A percentile compares a stretch with the other conserved stretches of the same genome.
These are phyloP conservation scores for Lophotriccus pileatus DNA, from an alignment of 2,797 vertebrate species.

Conservation along the genomic window DNA sequence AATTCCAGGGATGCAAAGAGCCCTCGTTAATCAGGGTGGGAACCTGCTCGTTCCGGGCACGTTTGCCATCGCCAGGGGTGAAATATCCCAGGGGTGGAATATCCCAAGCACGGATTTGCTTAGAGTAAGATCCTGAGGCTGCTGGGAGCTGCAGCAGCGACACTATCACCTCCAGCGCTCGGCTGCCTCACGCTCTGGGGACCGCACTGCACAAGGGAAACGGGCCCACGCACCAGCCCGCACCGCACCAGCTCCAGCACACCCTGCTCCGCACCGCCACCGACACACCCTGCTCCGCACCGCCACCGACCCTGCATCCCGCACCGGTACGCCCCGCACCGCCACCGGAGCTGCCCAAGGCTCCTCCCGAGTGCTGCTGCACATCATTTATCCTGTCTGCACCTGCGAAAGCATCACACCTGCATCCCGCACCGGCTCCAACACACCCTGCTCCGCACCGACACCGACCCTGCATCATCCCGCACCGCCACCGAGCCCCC, in stretches of 20 bases:
- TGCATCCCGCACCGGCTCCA: not conserved
- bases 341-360: not conserved
- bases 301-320: not conserved
- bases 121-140: rapidly evolving
- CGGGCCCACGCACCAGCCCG: rapidly evolving
- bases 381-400: too few species aligned
- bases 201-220: rapidly evolving
- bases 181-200: rapidly evolving
- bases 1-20: rapidly evolving
- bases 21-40: rapidly evolving
- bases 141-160: not conserved
- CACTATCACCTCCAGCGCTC: rapidly evolving
- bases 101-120: rapidly evolving
- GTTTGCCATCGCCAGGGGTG: rapidly evolving
- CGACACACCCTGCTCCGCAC: not conserved
- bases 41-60: too few species aligned
- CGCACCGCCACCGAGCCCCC: too few species aligned
- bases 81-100: not conserved
- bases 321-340: not conserved
- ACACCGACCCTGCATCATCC: too few species aligned
- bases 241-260: not conserved
- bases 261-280: not conserved
- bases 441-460: too few species aligned
- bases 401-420: too few species aligned
- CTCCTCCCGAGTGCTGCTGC: too few species aligned